Evolutionary conservation across 1,140 invertebrate species (phyloP).

Genomic region (Capitella teleta): DNA sequence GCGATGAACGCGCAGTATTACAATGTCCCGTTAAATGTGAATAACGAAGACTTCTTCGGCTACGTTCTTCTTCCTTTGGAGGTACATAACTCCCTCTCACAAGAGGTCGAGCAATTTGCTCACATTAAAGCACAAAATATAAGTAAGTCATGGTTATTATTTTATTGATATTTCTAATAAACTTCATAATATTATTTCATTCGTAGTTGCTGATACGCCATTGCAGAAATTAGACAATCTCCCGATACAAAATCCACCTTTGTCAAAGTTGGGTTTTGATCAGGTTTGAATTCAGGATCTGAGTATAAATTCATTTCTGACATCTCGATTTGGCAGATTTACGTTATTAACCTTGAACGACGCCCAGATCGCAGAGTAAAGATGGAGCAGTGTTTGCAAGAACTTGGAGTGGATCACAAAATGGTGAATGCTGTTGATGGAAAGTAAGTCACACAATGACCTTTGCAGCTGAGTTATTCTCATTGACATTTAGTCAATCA

Average conservation of each 20-base stretch:
- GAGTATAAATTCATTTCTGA: no score
- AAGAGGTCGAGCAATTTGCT: slow-evolving; percentile 60
- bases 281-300: no score
- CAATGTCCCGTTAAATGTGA: slow-evolving; percentile 58
- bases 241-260: no score
- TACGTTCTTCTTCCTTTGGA: slow-evolving; percentile 72
- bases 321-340: no score
- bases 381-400: slow-evolving; percentile 67
- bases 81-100: slow-evolving; percentile 50
- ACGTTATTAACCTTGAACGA: slow-evolving; percentile 53
- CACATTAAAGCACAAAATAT: slow-evolving; percentile 69
- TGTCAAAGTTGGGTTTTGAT: no score
- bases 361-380: slow-evolving; percentile 62
- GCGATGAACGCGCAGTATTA: slow-evolving; percentile 63
- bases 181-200: no score
- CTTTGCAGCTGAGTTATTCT: not conserved
- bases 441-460: slow-evolving; percentile 45
- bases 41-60: slow-evolving; percentile 72
- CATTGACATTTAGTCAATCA: not conserved
- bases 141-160: no score
- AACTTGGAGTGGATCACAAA: slow-evolving; percentile 65
- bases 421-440: slow-evolving; percentile 79
- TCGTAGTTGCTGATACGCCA: no score
- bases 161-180: no score
- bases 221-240: not conserved